Evolutionary conservation across 2,113 vertebrate species (phyloP).

Genomic region (Bos javanicus): DNA sequence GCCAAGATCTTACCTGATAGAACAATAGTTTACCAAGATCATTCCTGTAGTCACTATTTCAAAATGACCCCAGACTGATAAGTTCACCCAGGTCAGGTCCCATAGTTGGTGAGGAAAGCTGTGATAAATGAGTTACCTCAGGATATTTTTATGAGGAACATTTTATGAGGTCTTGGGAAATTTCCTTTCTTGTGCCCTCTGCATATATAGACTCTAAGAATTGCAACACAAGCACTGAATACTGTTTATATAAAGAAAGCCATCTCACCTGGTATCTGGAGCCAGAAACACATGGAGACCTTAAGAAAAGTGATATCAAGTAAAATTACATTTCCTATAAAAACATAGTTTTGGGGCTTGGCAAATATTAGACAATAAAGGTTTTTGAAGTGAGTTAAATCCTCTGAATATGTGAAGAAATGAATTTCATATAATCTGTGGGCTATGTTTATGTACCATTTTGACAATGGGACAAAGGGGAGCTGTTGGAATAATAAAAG

Average conservation of each 20-base stretch:
- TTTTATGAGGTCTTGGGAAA: not conserved
- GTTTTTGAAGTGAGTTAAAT: constrained; percentile 3
- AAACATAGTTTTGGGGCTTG: not conserved
- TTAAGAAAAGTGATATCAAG: not conserved
- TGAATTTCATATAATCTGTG: not conserved
- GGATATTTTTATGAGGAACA: not conserved
- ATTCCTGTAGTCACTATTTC: not conserved
- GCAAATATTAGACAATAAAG: constrained; percentile 36
- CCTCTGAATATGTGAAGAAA: constrained; percentile 24
- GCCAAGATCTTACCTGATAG: not conserved
- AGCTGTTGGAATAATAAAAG: not conserved
- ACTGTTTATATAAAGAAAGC: not conserved
- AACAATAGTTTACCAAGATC: not conserved
- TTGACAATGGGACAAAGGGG: not conserved
- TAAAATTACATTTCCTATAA: not conserved
- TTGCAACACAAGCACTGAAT: not conserved
- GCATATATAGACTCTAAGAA: not conserved
- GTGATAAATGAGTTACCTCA: not conserved
- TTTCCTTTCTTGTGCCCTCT: not conserved
- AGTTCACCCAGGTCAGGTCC: not conserved
- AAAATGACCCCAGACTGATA: not conserved
- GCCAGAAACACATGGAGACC: not conserved
- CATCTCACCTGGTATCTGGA: not conserved
- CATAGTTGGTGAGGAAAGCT: not conserved
- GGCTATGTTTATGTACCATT: not conserved